Conservation (phyloP, 64 coral and sea anemone genomes). For the Astreopora myriophthalma region DNA sequence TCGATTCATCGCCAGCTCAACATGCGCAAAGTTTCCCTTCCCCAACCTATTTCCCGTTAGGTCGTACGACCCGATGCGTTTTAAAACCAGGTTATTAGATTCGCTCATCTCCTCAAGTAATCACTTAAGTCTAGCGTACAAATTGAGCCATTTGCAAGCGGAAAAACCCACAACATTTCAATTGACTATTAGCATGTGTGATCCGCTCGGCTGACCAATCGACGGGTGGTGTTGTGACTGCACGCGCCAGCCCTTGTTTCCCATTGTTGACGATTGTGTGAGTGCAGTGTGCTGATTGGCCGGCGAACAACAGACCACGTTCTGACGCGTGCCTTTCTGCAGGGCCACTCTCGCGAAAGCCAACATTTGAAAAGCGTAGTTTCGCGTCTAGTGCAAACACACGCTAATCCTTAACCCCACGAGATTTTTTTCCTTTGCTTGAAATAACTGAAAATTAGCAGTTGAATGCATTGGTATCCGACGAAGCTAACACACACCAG, state of each 20-base stretch:
- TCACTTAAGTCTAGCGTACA: slow-evolving; percentile 22
- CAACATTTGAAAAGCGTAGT: slow-evolving; percentile 49
- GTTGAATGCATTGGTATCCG: slow-evolving; percentile 61
- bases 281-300: slow-evolving; percentile 75
- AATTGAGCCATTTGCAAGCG: slow-evolving; percentile 69
- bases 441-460: slow-evolving; percentile 71
- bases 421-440: slow-evolving; percentile 53
- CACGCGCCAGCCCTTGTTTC: slow-evolving; percentile 93
- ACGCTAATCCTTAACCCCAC: slow-evolving; percentile 51
- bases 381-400: slow-evolving; percentile 18
- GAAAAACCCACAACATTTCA: slow-evolving; percentile 45
- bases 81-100: slow-evolving; percentile 66
- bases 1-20: slow-evolving; percentile 88
- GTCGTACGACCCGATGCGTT: slow-evolving; percentile 90
- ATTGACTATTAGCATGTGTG: slow-evolving; percentile 86
- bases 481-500: slow-evolving; percentile 47
- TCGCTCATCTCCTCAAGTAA: slow-evolving; percentile 74
- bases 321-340: slow-evolving; percentile 82
- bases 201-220: slow-evolving; percentile 76
- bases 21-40: slow-evolving; percentile 90
- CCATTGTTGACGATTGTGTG: slow-evolving; percentile 76
- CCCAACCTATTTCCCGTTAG: slow-evolving; percentile 75
- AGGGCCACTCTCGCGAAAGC: slow-evolving; percentile 35
- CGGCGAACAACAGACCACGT: slow-evolving; percentile 79
- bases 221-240: slow-evolving; percentile 62